phyloP scores from a whole-genome alignment of 2,797 vertebrate genomes.

The Sebastes baramenuke region DNA sequence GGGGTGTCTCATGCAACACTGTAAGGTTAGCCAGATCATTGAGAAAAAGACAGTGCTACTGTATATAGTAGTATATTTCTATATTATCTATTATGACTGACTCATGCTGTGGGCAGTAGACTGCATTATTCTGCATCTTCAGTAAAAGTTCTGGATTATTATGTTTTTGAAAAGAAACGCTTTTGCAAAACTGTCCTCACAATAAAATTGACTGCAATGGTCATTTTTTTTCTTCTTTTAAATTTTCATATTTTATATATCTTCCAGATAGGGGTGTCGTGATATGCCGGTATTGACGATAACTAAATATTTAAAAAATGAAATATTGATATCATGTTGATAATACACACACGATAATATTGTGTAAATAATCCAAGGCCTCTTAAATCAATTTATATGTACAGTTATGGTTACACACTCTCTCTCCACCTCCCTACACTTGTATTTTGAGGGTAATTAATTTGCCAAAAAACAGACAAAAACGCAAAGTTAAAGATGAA shows the following conservation, averaged over 20 bases:
- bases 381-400: too few species aligned
- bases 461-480: too few species aligned
- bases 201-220: not conserved
- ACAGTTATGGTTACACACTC: too few species aligned
- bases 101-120: not conserved
- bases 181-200: not conserved
- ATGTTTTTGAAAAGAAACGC: not conserved
- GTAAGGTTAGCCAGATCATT: not conserved
- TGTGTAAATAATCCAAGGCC: too few species aligned
- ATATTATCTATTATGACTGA: not conserved
- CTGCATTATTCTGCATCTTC: not conserved
- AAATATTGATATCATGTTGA: too few species aligned
- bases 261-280: too few species aligned
- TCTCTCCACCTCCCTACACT: too few species aligned
- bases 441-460: too few species aligned
- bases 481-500: too few species aligned
- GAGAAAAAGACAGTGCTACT: not conserved
- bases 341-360: too few species aligned
- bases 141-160: not conserved
- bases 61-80: not conserved
- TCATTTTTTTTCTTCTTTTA: not conserved
- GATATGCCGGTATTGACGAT: too few species aligned
- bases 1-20: not conserved
- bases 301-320: accelerated
- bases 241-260: too few species aligned